Base-by-base conservation (phyloP, 1,140 invertebrate species). In the Drusus annulatus region DNA sequence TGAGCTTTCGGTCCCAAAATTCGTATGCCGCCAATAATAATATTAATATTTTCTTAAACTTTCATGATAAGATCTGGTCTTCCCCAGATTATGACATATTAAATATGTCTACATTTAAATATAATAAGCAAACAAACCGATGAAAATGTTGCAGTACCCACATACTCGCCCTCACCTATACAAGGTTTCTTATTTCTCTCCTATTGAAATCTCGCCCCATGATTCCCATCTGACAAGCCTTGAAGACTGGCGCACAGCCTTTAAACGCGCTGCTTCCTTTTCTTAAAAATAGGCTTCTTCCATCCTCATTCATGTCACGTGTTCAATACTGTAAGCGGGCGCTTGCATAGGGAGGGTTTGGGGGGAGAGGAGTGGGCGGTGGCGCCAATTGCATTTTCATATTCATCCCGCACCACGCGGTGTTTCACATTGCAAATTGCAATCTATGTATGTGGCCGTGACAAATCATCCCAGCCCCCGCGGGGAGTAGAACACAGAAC, bases 391-490 rank as follows among this genome's bases (percentile, higher is more conserved):
- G 52, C 65, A 50, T 31, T 19, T 79, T 79, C 21, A 60, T 60
- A 79, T 79, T 79, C 77, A 79, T 60, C 51, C 21, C 68, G 16
- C 76, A 60, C 54, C 68, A 52, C 31, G 28, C 31, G 19, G 45
- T 68, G 71, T 81, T 52, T 71, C 63, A 74, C 52, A 54, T 80
- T 80, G 58, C 63, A 80, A 82, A 82, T 80, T 82, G 81, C 81
- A 80, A 82, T 82, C 73, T 78, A 77, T 80, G 68, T 51, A 71
- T 21, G 63, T 54, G 23, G 45, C 71, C 17, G 78, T 80, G 81
- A 82, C 81, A 82, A 77, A 82, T 82, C 81, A 71, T 76, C 21
- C 36, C 76, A 69, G 65, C 54, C 51, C 78, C 58, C 17, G 31
- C 63, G 36, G 52, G 58, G 56, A 74, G 19, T 68, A 63, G 36